Conservation (phyloP, 2,113 vertebrate species). For the Cyanoderma ruficeps region DNA sequence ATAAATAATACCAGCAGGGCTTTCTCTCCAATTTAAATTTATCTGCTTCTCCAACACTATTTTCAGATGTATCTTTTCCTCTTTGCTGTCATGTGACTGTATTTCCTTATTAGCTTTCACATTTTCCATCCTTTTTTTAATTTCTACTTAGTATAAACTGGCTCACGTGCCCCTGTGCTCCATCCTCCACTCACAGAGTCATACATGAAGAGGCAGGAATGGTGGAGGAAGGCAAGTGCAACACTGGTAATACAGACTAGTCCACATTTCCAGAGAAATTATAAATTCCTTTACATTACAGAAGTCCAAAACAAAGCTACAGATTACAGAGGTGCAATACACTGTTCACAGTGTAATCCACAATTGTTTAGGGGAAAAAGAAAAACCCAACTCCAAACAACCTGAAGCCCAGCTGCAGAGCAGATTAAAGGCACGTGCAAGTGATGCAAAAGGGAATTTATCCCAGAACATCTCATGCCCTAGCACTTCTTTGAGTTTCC, state of each 20-base stretch:
- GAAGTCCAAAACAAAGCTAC: not conserved
- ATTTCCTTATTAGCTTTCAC: not conserved
- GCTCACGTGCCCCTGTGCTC: not conserved
- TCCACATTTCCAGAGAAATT: not conserved
- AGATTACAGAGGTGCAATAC: not conserved
- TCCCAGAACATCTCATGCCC: not conserved
- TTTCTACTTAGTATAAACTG: not conserved
- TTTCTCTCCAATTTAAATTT: not conserved
- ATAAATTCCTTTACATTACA: not conserved
- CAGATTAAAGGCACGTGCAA: not conserved
- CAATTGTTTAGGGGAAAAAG: not conserved
- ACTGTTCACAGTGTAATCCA: not conserved
- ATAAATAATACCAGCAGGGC: not conserved
- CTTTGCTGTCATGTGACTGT: not conserved
- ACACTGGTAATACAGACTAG: not conserved
- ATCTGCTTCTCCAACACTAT: not conserved
- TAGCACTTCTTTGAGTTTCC: not conserved
- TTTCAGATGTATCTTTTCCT: not conserved
- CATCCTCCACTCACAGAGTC: not conserved
- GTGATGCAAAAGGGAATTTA: not conserved
- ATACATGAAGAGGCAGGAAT: not conserved
- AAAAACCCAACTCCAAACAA: not conserved
- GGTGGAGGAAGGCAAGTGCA: not conserved
- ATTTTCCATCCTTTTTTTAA: not conserved
- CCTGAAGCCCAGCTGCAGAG: not conserved